phyloP scores from a whole-genome alignment of 2,113 vertebrate species.

The Turdus rufiventris region DNA sequence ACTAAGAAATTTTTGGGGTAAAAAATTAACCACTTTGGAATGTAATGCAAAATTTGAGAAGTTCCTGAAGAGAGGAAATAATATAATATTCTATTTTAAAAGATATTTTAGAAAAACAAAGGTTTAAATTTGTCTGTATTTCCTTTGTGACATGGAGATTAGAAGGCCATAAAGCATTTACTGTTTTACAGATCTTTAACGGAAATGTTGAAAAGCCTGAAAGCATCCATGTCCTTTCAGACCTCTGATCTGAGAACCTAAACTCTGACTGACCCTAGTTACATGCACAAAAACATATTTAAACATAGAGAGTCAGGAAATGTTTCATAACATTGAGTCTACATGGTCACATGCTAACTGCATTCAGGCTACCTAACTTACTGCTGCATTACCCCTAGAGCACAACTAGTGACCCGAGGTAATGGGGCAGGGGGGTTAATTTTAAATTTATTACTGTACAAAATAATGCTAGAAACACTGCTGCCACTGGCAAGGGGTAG shows the following conservation, averaged over 20 bases:
- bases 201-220: neutral
- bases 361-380: neutral
- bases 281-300: neutral
- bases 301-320: neutral
- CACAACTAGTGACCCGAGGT: neutral
- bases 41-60: neutral
- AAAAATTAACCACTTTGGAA: neutral
- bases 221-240: neutral
- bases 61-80: neutral
- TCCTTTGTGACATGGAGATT: neutral
- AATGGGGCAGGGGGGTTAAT: rapidly evolving
- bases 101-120: neutral
- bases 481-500: neutral
- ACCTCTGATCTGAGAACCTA: neutral
- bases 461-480: neutral
- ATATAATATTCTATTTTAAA: neutral
- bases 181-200: neutral
- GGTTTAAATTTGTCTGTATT: rapidly evolving
- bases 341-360: neutral
- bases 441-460: neutral
- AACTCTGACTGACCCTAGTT: neutral
- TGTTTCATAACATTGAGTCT: neutral
- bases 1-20: rapidly evolving
- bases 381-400: neutral
- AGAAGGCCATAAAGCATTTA: neutral